Conservation (phyloP, 2,113 vertebrate species). For the Sitta europaea region DNA sequence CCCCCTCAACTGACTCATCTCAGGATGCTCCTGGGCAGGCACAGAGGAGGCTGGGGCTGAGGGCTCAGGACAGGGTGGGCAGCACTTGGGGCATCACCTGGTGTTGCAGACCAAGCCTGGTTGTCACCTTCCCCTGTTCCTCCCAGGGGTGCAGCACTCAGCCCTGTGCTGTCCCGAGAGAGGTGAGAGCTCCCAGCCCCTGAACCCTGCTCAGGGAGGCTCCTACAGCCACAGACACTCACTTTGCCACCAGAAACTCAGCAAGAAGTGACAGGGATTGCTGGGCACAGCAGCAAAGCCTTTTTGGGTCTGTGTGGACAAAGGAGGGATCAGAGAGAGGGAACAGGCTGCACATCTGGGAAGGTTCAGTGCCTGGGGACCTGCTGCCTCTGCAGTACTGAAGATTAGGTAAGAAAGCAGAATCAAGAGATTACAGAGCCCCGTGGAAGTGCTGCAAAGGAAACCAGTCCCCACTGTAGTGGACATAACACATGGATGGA, state of each 20-base stretch:
- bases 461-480: neutral
- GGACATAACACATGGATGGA: neutral
- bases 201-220: neutral
- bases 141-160: neutral
- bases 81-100: neutral
- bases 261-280: neutral
- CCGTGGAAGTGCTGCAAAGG: neutral
- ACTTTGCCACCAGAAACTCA: neutral
- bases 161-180: neutral
- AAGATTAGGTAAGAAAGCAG: neutral
- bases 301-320: neutral
- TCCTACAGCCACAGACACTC: neutral
- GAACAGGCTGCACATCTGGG: neutral
- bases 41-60: neutral
- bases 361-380: neutral
- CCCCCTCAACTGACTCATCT: neutral
- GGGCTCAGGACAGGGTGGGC: neutral
- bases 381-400: neutral
- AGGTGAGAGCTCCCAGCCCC: neutral
- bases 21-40: neutral
- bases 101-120: accelerated
- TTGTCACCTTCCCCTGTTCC: neutral
- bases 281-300: neutral
- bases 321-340: neutral
- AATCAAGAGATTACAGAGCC: neutral